Evolutionary conservation across 2,888 invertebrate species (phyloP), one percentile per base, ranked within the genome.

Genomic region (Octonoba sinensis): DNA sequence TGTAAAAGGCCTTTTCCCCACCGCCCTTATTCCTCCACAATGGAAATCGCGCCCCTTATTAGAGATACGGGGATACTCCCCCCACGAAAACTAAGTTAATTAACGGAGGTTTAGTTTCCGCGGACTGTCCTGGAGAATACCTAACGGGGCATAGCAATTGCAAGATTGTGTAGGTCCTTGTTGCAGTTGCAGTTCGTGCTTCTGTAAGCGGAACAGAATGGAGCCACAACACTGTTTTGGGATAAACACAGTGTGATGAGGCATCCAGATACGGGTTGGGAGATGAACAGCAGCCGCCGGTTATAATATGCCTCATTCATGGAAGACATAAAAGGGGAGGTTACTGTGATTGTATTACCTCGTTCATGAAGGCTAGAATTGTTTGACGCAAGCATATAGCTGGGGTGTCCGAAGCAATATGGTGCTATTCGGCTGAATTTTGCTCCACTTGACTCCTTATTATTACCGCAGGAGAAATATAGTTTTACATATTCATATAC

Each of bases 51-150:
- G 44, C 44, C 44, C 73, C 62, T 81, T 81, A 81, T 81, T 81
- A 73, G 76, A 47, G 62, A 36, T 6, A 1, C 36, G 36, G 36
- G 36, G 36, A 36, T 8, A 11, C 62, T 44, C 44, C 73, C 65
- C 47, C 59, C 72, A 69, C 72, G 62, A 60, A 81, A 81, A 81
- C 79, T 81, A 81, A 81, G 73, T 81, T 81, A 81, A 81, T 81
- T 81, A 81, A 81, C 79, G 79, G 62, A 56, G 73, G 62, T 64
- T 51, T 36, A 57, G 60, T 72, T 36, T 67, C 72, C 71, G 46
- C 66, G 49, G 72, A 79, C 65, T 76, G 75, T 60, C 36, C 36
- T 36, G 36, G 36, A 20, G 62, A 62, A 60, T 67, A 69, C 59
- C 66, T 79, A 79, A 79, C 78, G 72, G 78, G 70, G 71, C 77